These are phyloP conservation scores for Phataginus tetradactyla DNA, from an alignment of 2,797 vertebrate species.

Conservation along the genomic window DNA sequence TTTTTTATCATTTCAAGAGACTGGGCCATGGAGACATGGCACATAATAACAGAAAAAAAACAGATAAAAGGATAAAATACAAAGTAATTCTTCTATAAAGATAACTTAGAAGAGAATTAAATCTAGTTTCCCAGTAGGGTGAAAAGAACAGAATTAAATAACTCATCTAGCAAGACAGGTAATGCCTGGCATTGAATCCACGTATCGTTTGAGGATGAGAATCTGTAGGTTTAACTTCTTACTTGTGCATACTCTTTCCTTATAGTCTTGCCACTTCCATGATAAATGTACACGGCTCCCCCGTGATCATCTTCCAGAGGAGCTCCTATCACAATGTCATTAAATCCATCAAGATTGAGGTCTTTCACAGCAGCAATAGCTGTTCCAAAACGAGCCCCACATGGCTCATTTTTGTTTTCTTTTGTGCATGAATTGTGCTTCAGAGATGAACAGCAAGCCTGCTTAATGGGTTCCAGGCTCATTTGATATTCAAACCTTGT, in stretches of 20 bases:
- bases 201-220: not conserved
- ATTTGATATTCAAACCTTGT: conserved; percentile 91
- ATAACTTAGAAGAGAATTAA: not conserved
- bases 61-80: not conserved
- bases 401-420: conserved; percentile 92
- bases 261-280: conserved; percentile 90
- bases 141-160: not conserved
- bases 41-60: not conserved
- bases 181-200: not conserved
- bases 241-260: conserved; percentile 94
- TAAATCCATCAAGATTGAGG: conserved; percentile 95
- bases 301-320: conserved; percentile 96
- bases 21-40: not conserved
- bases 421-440: conserved; percentile 89
- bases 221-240: conserved; percentile 7
- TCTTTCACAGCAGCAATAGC: conserved; percentile 94
- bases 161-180: not conserved
- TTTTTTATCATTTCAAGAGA: not conserved
- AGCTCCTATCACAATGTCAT: conserved; percentile 95
- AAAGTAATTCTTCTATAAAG: not conserved
- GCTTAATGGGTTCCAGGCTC: conserved; percentile 93
- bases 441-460: conserved; percentile 90
- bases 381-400: conserved; percentile 95
- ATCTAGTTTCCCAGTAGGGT: not conserved
- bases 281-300: conserved; percentile 97